These are phyloP conservation scores for Axinella damicornis DNA, from an alignment of 37 sponge, comb jelly and placozoan species.

Conservation along the genomic window DNA sequence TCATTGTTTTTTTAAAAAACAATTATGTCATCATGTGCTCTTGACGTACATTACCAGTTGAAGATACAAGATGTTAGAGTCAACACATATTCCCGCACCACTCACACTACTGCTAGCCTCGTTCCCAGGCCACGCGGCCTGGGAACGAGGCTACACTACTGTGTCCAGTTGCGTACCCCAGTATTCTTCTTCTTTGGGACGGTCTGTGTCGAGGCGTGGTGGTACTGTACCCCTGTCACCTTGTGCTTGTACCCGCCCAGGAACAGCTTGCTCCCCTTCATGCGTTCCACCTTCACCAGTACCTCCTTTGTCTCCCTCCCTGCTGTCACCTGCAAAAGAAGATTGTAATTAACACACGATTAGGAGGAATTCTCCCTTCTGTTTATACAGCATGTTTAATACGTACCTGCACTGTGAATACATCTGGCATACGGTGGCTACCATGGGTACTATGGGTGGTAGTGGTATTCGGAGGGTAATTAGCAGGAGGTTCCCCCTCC, in stretches of 20 bases:
- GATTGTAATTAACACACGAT: not conserved
- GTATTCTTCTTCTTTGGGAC: not conserved
- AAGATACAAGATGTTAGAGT: too few species aligned
- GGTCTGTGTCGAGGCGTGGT: slow-evolving; percentile 77
- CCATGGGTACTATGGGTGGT: not conserved
- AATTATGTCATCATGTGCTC: too few species aligned
- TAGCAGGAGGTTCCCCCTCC: not conserved
- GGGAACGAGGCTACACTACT: too few species aligned
- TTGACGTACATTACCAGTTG: too few species aligned
- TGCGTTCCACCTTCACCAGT: not conserved
- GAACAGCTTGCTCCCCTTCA: slow-evolving; percentile 1
- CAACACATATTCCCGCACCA: too few species aligned
- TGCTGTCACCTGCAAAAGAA: not conserved
- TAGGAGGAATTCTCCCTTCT: too few species aligned
- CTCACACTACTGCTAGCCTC: too few species aligned
- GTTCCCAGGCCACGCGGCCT: too few species aligned
- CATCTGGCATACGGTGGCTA: not conserved
- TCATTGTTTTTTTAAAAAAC: too few species aligned
- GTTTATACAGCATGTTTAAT: not conserved
- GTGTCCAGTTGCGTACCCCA: slow-evolving; percentile 32
- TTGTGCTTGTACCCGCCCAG: slow-evolving; percentile 33
- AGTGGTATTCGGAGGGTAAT: not conserved
- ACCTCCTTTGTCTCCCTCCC: not conserved
- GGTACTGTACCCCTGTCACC: slow-evolving; percentile 83
- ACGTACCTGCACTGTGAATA: slow-evolving; percentile 28